Base-by-base conservation (phyloP, 2,797 vertebrate species). In the Betta splendens region DNA sequence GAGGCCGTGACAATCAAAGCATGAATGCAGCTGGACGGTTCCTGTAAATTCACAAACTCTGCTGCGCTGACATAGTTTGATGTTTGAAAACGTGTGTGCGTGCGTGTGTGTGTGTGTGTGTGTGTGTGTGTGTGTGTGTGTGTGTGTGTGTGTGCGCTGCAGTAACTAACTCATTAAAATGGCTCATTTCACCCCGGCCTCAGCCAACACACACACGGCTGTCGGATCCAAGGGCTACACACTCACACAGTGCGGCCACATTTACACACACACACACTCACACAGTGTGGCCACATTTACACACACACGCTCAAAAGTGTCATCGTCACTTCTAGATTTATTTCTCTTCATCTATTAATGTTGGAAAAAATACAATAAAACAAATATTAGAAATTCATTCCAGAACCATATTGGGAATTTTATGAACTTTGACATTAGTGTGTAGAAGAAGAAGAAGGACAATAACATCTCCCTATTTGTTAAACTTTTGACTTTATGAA, bases 121-220 rank as follows among this genome's bases (percentile, higher is more conserved):
- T 50, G 31, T 22, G 32, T 46, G 43, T 64, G 23, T 43, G 17
- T 43, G 16, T 62, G 36, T 53, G 48, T 59, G 32, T 40, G 17
- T 39, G 2, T n/a, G n/a, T n/a, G n/a, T n/a, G 25, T 51, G 8
- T 45, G 58, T 25, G 50, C 43, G 56, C 55, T 75, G 65, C 66
- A 77, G 69, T 61, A 66, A 82, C 49, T 71, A 81, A 87, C 75
- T 85, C 84, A 75, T 88, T 85, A 85, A 89, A 88, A 87, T 11
- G 79, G 47, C 84, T 84, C 84, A 85, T 86, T 91, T 85, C 64
- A 81, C 78, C 70, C 69, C 21, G 64, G 69, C 75, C 75, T 77
- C 60, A 77, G 80, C 80, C 64, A 80, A 85, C 64, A 78, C 67
- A 83, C 72, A 86, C 74, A 80, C 70, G 80, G 40, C 46, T 67